phyloP scores from a whole-genome alignment of 2,113 vertebrate species.

The Otis tarda region DNA sequence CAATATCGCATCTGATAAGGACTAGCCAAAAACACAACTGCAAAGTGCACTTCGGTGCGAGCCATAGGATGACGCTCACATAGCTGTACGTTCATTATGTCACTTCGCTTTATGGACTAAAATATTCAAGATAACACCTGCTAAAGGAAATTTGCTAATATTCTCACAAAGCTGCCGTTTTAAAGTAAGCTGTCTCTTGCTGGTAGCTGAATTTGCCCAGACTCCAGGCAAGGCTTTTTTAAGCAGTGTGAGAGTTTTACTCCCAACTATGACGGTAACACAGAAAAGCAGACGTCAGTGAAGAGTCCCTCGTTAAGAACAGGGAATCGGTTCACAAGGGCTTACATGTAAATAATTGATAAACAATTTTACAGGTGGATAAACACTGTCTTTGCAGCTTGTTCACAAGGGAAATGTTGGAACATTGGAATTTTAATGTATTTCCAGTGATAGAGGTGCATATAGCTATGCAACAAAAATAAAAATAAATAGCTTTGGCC shows the following conservation, averaged over 20 bases:
- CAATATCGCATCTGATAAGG: neutral
- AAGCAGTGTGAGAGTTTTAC: conserved; percentile 8
- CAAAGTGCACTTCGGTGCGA: neutral
- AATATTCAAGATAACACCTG: neutral
- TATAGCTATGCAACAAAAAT: neutral
- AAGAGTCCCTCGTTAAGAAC: conserved; percentile 26
- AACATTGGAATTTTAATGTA: neutral
- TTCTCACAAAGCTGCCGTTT: neutral
- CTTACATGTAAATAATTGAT: conserved; percentile 16
- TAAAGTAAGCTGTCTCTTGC: neutral
- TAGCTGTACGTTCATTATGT: neutral
- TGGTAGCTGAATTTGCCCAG: neutral
- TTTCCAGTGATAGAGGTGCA: neutral
- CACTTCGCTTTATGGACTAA: neutral
- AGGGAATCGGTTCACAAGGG: neutral
- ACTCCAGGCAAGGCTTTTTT: neutral
- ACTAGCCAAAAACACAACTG: conserved; percentile 6
- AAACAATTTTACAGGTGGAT: conserved; percentile 33
- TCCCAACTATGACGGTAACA: neutral
- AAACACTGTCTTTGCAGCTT: conserved; percentile 18
- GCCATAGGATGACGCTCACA: neutral
- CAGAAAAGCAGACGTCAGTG: neutral
- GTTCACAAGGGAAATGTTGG: neutral
- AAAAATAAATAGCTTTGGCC: neutral
- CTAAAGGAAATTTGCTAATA: neutral